These are phyloP conservation scores for Zosterops borbonicus DNA, from an alignment of 2,113 vertebrate genomes.

Conservation along the genomic window DNA sequence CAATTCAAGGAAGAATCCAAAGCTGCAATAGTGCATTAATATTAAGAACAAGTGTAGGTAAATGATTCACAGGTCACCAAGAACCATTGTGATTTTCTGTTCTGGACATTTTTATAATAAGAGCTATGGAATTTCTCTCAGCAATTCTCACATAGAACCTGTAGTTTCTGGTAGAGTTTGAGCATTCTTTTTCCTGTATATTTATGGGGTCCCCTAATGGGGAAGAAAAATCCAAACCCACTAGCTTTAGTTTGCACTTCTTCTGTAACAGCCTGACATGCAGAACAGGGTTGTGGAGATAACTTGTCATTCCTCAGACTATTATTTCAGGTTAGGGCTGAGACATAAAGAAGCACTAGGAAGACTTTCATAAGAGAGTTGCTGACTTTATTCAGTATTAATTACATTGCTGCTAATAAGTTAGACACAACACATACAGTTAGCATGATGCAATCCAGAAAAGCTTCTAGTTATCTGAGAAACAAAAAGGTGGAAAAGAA, in stretches of 20 bases:
- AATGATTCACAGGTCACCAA: not conserved
- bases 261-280: not conserved
- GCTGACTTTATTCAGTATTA: not conserved
- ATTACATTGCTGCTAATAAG: not conserved
- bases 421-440: fast-evolving
- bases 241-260: not conserved
- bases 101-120: not conserved
- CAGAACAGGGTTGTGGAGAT: not conserved
- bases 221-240: not conserved
- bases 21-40: not conserved
- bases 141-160: not conserved
- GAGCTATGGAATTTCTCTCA: not conserved
- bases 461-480: not conserved
- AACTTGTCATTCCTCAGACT: not conserved
- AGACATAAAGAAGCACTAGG: not conserved
- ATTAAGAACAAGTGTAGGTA: not conserved
- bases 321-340: not conserved
- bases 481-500: not conserved
- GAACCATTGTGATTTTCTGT: not conserved
- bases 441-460: not conserved
- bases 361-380: not conserved
- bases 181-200: not conserved
- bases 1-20: not conserved
- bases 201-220: not conserved
- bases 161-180: not conserved